A percentile compares a stretch with the other conserved stretches of the same genome.
Conservation (phyloP, 2,888 invertebrate genomes). For the Acleris cristana region DNA sequence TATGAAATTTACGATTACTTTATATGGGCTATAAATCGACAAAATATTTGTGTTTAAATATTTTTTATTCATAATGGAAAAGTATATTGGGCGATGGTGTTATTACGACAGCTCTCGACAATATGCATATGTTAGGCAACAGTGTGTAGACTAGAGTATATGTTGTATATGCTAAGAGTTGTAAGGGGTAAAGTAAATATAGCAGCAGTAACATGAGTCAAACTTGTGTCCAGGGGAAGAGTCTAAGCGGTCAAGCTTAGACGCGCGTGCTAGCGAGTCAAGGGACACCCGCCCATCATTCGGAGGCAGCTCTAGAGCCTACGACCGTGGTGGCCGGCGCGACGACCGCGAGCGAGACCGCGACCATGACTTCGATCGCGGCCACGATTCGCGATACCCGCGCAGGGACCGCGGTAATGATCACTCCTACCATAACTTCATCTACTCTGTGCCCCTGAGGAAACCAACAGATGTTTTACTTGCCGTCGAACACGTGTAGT, state of each 20-base stretch:
- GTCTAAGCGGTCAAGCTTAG: conserved; percentile 80
- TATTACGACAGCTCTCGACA: too few species aligned
- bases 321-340: conserved; percentile 82
- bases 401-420: conserved; percentile 76
- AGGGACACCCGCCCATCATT: conserved; percentile 75
- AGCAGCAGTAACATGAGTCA: conserved; percentile 29
- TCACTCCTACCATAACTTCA: background rate
- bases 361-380: conserved; percentile 84
- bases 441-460: background rate
- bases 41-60: too few species aligned
- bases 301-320: conserved; percentile 74
- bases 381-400: conserved; percentile 81
- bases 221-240: conserved; percentile 69
- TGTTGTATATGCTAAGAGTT: too few species aligned
- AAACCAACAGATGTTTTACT: too few species aligned
- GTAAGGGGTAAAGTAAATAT: conserved; percentile 36
- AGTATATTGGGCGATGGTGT: too few species aligned
- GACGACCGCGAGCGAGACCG: conserved; percentile 82
- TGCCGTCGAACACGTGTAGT: too few species aligned
- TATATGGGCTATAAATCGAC: too few species aligned
- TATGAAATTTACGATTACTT: too few species aligned
- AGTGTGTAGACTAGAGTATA: too few species aligned
- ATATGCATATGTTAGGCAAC: too few species aligned
- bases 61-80: too few species aligned
- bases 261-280: conserved; percentile 72